These are phyloP conservation scores for Harpalus rubripes DNA, from an alignment of 2,888 invertebrate species.

Conservation along the genomic window DNA sequence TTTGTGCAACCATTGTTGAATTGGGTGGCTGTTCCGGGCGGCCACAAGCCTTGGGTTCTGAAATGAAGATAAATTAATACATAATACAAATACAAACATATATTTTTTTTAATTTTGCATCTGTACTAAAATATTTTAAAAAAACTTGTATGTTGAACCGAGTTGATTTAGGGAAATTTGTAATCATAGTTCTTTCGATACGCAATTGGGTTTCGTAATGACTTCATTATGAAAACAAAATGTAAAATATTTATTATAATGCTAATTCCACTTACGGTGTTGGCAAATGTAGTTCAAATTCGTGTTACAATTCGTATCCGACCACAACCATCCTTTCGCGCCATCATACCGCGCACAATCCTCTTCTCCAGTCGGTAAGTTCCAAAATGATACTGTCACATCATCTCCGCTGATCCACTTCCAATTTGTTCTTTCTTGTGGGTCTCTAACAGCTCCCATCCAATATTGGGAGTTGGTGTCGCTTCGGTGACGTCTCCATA, in stretches of 20 bases:
- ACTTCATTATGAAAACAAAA: too few relatives aligned
- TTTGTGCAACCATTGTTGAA: conserved; percentile 89
- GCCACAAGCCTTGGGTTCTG: conserved; percentile 94
- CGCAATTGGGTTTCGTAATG: too few relatives aligned
- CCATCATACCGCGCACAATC: conserved; percentile 95
- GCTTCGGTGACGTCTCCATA: conserved; percentile 93
- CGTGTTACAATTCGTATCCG: conserved; percentile 92
- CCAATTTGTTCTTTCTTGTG: conserved; percentile 88
- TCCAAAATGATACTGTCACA: conserved; percentile 95
- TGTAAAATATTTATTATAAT: too few relatives aligned
- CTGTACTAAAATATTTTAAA: too few relatives aligned
- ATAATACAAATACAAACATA: too few relatives aligned
- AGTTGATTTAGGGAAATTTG: too few relatives aligned
- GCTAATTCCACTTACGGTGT: conserved; percentile 89
- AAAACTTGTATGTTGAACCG: too few relatives aligned
- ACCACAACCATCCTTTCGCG: conserved; percentile 96
- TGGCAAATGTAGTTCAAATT: conserved; percentile 95
- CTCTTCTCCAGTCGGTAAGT: conserved; percentile 89
- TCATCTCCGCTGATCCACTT: conserved; percentile 94
- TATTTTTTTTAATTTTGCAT: too few relatives aligned
- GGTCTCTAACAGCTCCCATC: conserved; percentile 95
- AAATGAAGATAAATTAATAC: conserved; percentile 38
- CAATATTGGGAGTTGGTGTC: conserved; percentile 96
- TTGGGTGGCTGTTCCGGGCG: conserved; percentile 96
- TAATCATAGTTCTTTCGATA: too few relatives aligned